phyloP scores from a whole-genome alignment of 2,888 invertebrate genomes.

The Patella caerulea region DNA sequence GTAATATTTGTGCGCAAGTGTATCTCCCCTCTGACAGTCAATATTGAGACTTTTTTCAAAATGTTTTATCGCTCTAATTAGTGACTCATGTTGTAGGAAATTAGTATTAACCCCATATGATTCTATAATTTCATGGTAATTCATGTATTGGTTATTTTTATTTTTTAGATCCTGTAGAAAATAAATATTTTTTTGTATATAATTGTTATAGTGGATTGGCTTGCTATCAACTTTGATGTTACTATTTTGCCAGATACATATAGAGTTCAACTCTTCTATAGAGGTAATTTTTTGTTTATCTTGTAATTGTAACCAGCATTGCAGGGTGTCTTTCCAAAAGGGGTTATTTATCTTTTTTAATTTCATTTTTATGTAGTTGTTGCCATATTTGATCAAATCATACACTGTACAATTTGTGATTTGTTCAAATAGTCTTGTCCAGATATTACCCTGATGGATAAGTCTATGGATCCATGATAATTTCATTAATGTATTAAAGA shows the following conservation, averaged over 20 bases:
- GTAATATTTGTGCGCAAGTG: no score
- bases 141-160: slow-evolving; percentile 1
- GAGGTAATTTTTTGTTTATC: no score
- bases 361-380: background rate
- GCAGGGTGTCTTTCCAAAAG: background rate
- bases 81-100: no score
- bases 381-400: background rate
- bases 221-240: background rate
- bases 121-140: background rate
- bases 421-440: background rate
- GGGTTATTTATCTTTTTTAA: background rate
- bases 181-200: background rate
- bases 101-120: no score
- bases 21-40: no score
- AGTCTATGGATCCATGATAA: background rate
- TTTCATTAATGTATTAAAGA: background rate
- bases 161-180: background rate
- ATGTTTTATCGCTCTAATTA: no score
- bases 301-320: background rate
- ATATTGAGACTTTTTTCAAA: no score
- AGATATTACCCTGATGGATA: background rate
- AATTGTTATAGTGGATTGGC: background rate
- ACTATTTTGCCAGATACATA: background rate
- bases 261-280: background rate
- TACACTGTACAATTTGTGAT: background rate